phyloP scores from a whole-genome alignment of 2,797 vertebrate species.

The Oophaga sylvatica region DNA sequence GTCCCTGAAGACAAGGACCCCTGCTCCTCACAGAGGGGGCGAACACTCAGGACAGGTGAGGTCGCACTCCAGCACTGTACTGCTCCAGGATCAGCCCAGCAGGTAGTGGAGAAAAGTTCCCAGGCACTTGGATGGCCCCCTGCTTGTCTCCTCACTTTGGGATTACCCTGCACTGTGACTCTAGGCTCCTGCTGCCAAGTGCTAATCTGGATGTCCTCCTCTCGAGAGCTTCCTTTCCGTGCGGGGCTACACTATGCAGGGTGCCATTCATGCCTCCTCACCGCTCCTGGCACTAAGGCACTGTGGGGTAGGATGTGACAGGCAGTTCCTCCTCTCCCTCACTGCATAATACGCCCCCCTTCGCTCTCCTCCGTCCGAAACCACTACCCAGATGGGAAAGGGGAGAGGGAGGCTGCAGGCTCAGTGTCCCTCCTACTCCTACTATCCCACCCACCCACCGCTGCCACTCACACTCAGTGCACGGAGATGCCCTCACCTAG shows the following conservation, averaged over 20 bases:
- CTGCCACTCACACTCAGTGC: not conserved
- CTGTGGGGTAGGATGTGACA: constrained; percentile 67
- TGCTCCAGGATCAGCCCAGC: not conserved
- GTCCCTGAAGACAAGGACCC: constrained; percentile 65
- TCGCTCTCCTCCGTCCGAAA: constrained; percentile 59
- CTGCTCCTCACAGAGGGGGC: constrained; percentile 35
- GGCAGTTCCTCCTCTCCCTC: constrained; percentile 58
- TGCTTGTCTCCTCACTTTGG: constrained; percentile 41
- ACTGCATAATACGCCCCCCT: constrained; percentile 68
- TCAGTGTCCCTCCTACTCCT: no score
- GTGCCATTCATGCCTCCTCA: constrained; percentile 65
- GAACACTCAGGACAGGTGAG: constrained; percentile 39
- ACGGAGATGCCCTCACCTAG: no score
- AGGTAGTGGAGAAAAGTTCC: constrained; percentile 32
- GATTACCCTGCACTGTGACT: constrained; percentile 49
- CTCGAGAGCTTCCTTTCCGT: not conserved
- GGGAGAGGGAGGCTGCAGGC: constrained; percentile 62
- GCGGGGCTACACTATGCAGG: constrained; percentile 47
- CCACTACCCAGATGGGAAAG: constrained; percentile 59
- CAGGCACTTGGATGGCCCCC: constrained; percentile 33
- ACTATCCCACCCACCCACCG: no score
- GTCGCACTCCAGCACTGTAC: not conserved
- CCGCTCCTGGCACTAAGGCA: constrained; percentile 60
- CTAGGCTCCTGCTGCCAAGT: constrained; percentile 48
- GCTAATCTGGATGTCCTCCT: constrained; percentile 16